Evolutionary conservation across 2,797 vertebrate species (phyloP).

Genomic region (Oceanodroma leucorhoa): DNA sequence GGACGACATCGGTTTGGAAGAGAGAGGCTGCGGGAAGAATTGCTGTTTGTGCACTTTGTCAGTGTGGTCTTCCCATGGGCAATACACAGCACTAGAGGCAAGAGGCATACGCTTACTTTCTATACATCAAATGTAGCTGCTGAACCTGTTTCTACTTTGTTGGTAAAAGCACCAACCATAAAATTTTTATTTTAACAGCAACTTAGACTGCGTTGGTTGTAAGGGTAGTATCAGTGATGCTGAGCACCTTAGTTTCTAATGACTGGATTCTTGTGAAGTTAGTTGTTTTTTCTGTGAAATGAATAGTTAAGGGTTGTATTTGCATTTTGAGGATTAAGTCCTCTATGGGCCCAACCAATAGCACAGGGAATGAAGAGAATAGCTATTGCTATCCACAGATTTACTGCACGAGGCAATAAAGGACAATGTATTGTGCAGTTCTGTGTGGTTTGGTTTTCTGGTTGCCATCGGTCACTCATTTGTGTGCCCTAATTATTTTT

Average conservation of each 20-base stretch:
- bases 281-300: not conserved
- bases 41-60: not conserved
- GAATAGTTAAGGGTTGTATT: not conserved
- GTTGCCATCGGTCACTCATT: not conserved
- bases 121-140: not conserved
- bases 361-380: not conserved
- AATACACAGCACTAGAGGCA: not conserved
- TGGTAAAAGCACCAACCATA: not conserved
- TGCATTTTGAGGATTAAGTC: not conserved
- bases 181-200: not conserved
- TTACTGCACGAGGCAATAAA: not conserved
- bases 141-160: not conserved
- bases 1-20: rapidly evolving
- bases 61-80: not conserved
- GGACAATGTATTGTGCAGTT: not conserved
- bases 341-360: not conserved
- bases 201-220: not conserved
- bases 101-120: not conserved
- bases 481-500: constrained; percentile 20
- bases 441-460: not conserved
- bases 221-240: not conserved
- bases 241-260: not conserved
- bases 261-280: not conserved
- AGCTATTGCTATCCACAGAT: not conserved
- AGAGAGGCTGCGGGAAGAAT: not conserved